These are phyloP conservation scores for Orthonevra nobilis DNA, from an alignment of 2,888 invertebrate species.

Conservation along the genomic window DNA sequence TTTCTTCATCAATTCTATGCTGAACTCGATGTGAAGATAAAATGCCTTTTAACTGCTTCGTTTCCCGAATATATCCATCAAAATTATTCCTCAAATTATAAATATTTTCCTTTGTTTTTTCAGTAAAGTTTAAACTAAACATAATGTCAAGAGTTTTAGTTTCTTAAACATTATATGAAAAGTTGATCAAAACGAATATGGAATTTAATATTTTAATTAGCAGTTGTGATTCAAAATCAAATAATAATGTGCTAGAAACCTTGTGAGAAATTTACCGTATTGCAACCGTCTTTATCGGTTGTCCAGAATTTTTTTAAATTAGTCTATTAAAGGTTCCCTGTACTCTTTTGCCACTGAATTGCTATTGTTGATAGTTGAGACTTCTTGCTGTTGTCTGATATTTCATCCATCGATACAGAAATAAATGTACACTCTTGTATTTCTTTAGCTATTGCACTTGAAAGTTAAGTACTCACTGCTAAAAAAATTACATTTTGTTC, in stretches of 20 bases:
- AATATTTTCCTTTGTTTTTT: slow-evolving; percentile 13
- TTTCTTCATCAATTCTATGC: slow-evolving; percentile 8
- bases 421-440: slow-evolving; percentile 18
- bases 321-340: neutral
- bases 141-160: neutral
- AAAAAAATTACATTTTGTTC: slow-evolving; percentile 1
- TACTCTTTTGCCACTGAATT: neutral
- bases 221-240: neutral
- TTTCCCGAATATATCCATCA: slow-evolving; percentile 4
- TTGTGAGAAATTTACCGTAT: neutral
- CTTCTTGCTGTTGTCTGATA: slow-evolving; percentile 5
- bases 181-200: slow-evolving; percentile 3
- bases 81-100: neutral
- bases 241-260: neutral
- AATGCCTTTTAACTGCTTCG: neutral
- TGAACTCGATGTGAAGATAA: slow-evolving; percentile 1
- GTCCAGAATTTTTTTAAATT: slow-evolving; percentile 1
- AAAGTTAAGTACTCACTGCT: slow-evolving; percentile 7
- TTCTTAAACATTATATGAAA: slow-evolving; percentile 12
- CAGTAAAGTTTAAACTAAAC: slow-evolving; percentile 3
- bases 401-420: slow-evolving; percentile 3
- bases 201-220: neutral
- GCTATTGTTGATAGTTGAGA: neutral
- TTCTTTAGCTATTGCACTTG: slow-evolving; percentile 9
- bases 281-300: slow-evolving; percentile 2